These are phyloP conservation scores for Hypothenemus hampei DNA, from an alignment of 1,140 invertebrate species.

Conservation along the genomic window DNA sequence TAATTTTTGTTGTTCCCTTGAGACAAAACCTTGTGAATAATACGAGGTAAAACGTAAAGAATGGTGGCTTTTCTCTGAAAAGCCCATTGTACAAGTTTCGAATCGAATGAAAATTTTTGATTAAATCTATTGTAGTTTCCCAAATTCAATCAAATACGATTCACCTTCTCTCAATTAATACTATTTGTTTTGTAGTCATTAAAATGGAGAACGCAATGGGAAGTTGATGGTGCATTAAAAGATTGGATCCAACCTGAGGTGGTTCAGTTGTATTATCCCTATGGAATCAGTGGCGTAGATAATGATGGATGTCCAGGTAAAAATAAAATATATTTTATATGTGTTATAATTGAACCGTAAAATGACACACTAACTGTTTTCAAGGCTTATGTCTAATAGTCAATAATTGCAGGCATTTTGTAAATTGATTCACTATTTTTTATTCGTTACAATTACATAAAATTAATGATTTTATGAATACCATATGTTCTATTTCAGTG, in stretches of 20 bases:
- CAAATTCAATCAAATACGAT: not conserved
- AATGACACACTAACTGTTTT: too few relatives aligned
- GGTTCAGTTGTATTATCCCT: slow-evolving; percentile 67
- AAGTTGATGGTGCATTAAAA: slow-evolving; percentile 61
- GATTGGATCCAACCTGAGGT: slow-evolving; percentile 69
- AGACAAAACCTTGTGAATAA: too few relatives aligned
- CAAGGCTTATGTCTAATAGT: too few relatives aligned
- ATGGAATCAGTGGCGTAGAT: slow-evolving; percentile 71
- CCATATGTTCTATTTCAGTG: slow-evolving; percentile 48
- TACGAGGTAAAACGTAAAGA: too few relatives aligned
- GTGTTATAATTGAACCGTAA: not conserved
- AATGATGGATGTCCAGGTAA: slow-evolving; percentile 79
- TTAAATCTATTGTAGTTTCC: not conserved
- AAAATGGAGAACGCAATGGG: slow-evolving; percentile 73
- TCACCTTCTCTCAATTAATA: not conserved
- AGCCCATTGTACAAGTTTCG: too few relatives aligned
- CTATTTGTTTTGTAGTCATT: slow-evolving; percentile 56
- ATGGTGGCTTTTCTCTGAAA: too few relatives aligned
- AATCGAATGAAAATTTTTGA: too few relatives aligned
- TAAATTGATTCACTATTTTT: too few relatives aligned
- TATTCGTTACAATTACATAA: too few relatives aligned
- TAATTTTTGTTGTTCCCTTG: too few relatives aligned
- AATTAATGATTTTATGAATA: slow-evolving; percentile 3
- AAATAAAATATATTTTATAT: not conserved
- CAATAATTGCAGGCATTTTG: too few relatives aligned